Base-by-base conservation (phyloP, 2,888 invertebrate species). In the Nebria brevicollis region DNA sequence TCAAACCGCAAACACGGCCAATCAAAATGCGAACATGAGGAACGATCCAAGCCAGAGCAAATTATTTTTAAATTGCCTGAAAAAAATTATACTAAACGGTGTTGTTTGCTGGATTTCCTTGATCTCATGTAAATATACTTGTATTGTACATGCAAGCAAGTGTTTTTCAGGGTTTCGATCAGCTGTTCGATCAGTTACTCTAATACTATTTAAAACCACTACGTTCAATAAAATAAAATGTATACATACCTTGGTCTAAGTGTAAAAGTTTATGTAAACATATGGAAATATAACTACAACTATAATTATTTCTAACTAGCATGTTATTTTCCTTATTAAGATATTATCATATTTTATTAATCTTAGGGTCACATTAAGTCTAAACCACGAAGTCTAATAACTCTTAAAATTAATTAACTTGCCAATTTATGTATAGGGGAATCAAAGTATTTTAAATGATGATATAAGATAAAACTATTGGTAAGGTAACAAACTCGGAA, bases 1-100 rank as follows among this genome's bases (percentile, higher is more conserved):
- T 11, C 70, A 70, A 70, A 70, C 70, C 70, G 20, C 70, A 70
- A 70, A 34, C 25, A 26, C 25, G 34, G 13, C 70, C 26, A 70
- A 70, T 70, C 25, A 5, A 13, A 66, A 66, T 13, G 25, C 66
- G 66, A 25, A 66, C 66, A 66, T 66, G 66, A 8, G 25, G 8
- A 10, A 66, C 54, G 54, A 13, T 54, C 54, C 4, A 1, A 54
- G 54, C 7, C 54, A 54, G 54, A 8, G 54, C 13, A 54, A 8
- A 54, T 54, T 13, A 7, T 13, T 54, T 54, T 54, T 54, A 54
- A 54, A 54, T 54, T 54, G 54, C 8, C 2, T 11, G 0, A 54
- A 7, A 54, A 54, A 54, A 54, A 54, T 54, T 54, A 54, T 54
- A 54, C 54, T 54, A 54, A 54, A 54, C 54, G 54, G 54, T 54